Conservation (phyloP, 2,888 invertebrate genomes). For the Agrochola lota region DNA sequence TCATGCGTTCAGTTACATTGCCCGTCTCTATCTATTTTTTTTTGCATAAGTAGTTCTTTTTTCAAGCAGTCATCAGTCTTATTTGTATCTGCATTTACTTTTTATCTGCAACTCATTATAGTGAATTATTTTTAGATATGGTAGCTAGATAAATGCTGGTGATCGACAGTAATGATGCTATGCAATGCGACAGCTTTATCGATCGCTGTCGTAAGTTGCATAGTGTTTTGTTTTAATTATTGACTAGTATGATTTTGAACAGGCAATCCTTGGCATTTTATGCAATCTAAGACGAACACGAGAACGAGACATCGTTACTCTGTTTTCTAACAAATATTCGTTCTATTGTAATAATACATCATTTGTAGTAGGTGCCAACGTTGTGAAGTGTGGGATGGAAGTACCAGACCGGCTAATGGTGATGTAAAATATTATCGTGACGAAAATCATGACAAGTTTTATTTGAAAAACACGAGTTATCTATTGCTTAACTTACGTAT, state of each 20-base stretch:
- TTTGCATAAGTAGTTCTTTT: background rate
- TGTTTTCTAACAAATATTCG: background rate
- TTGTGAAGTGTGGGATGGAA: background rate
- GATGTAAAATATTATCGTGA: constrained; percentile 46
- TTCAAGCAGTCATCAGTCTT: background rate
- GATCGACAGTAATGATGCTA: background rate
- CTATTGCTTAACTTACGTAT: background rate
- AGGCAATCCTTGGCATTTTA: background rate
- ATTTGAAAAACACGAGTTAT: constrained; percentile 18
- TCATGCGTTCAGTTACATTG: background rate
- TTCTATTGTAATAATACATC: background rate
- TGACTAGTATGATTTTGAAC: background rate
- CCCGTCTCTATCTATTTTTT: background rate
- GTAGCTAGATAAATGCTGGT: background rate
- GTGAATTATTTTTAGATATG: background rate
- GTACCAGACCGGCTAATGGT: constrained; percentile 32
- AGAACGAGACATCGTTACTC: too few relatives aligned
- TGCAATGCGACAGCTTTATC: constrained; percentile 14
- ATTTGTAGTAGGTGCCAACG: background rate
- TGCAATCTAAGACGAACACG: too few relatives aligned
- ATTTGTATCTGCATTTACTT: constrained; percentile 6
- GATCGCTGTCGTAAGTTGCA: background rate
- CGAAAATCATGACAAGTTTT: constrained; percentile 42
- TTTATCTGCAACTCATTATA: background rate
- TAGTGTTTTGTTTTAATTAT: constrained; percentile 9